phyloP scores from a whole-genome alignment of 1,140 invertebrate species.

The Lucilia sericata region DNA sequence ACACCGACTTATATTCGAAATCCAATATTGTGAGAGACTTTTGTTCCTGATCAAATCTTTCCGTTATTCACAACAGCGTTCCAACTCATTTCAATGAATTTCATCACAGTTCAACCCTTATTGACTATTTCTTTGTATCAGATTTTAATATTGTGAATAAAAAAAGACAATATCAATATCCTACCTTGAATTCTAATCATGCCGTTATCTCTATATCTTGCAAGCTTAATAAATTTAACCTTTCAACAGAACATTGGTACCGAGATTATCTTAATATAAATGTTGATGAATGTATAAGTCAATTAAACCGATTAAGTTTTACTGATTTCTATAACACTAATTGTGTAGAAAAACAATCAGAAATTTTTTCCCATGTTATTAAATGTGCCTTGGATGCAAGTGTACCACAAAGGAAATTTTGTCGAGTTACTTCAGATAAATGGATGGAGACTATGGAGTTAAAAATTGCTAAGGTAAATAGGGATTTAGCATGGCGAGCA shows the following conservation, averaged over 20 bases:
- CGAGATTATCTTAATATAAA: too few relatives aligned
- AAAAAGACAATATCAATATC: background rate
- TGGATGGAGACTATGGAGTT: too few relatives aligned
- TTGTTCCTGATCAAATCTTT: background rate
- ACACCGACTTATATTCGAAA: background rate
- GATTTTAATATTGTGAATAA: background rate
- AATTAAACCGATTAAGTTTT: too few relatives aligned
- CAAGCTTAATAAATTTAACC: too few relatives aligned
- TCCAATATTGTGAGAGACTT: background rate
- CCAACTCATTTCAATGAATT: background rate
- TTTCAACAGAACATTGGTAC: too few relatives aligned
- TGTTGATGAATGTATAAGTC: too few relatives aligned
- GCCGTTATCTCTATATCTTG: background rate
- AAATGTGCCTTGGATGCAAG: too few relatives aligned
- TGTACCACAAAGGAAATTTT: too few relatives aligned
- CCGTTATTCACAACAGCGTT: background rate
- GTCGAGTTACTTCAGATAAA: too few relatives aligned
- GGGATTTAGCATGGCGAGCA: too few relatives aligned
- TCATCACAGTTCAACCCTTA: background rate
- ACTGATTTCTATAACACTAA: background rate
- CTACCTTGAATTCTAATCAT: background rate
- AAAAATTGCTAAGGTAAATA: too few relatives aligned
- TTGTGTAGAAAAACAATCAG: background rate
- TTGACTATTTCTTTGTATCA: conserved; percentile 1
- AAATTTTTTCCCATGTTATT: background rate